Conservation (phyloP, 1,140 invertebrate species). For the Melitaea cinxia region DNA sequence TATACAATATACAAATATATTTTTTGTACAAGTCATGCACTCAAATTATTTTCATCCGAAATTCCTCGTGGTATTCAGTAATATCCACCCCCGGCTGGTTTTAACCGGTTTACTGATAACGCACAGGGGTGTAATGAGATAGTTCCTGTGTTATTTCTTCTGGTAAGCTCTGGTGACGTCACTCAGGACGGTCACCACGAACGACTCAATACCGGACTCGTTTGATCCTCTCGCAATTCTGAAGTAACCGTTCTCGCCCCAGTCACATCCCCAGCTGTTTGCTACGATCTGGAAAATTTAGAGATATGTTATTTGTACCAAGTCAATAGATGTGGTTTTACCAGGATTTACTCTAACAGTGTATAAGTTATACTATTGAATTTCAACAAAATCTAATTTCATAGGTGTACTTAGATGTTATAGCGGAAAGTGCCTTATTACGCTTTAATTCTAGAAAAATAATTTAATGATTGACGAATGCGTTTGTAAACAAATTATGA, state of each 20-base stretch:
- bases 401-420: too few relatives aligned
- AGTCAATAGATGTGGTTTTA: neutral
- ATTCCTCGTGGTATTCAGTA: constrained; percentile 59
- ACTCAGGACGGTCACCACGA: constrained; percentile 89
- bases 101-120: constrained; percentile 49
- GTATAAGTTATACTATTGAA: too few relatives aligned
- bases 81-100: constrained; percentile 51
- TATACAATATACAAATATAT: too few relatives aligned
- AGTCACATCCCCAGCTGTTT: constrained; percentile 94
- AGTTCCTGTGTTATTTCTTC: constrained; percentile 60
- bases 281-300: constrained; percentile 87
- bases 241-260: constrained; percentile 95
- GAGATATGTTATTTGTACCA: neutral
- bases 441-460: too few relatives aligned
- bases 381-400: too few relatives aligned
- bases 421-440: too few relatives aligned
- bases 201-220: constrained; percentile 93
- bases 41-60: constrained; percentile 42
- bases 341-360: too few relatives aligned
- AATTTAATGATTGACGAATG: too few relatives aligned
- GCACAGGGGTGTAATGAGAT: constrained; percentile 61
- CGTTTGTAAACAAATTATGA: too few relatives aligned
- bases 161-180: constrained; percentile 80
- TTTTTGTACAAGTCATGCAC: neutral
- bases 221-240: constrained; percentile 89